A percentile compares a stretch with the other conserved stretches of the same genome.
Conservation (phyloP, 2,888 invertebrate species). For the Ectropis crepuscularia region DNA sequence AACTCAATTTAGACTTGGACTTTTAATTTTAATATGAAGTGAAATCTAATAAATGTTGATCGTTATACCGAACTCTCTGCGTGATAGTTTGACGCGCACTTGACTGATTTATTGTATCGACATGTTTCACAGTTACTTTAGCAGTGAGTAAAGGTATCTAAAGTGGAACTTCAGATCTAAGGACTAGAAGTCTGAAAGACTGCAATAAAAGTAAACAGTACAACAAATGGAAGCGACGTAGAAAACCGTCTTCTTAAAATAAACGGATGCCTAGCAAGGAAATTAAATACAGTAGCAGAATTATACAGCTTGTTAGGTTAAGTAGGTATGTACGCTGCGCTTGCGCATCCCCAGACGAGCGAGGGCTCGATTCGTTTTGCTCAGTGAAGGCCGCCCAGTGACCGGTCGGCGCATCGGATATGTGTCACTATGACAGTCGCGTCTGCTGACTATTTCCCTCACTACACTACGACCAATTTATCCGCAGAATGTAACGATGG, state of each 20-base stretch:
- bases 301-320: neutral
- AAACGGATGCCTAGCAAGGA: neutral
- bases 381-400: conserved; percentile 79
- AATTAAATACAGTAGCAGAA: conserved; percentile 27
- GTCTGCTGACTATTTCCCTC: conserved; percentile 52
- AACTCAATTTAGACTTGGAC: too few relatives aligned
- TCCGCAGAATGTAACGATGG: too few relatives aligned
- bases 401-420: conserved; percentile 75
- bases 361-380: conserved; percentile 68
- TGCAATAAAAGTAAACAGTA: too few relatives aligned
- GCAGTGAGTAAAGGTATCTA: too few relatives aligned
- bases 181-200: too few relatives aligned
- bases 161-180: too few relatives aligned
- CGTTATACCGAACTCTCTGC: too few relatives aligned
- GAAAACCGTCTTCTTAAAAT: neutral
- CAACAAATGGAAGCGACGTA: neutral
- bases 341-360: conserved; percentile 48
- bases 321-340: neutral
- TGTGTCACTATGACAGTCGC: conserved; percentile 80
- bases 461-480: conserved; percentile 23
- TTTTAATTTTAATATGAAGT: too few relatives aligned
- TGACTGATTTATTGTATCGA: too few relatives aligned
- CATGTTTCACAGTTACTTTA: too few relatives aligned
- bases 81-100: too few relatives aligned
- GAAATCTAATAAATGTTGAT: too few relatives aligned